Percentiles rank a stretch among this genome's conserved stretches.
These are phyloP conservation scores for Leptothorax acervorum DNA, from an alignment of 2,888 invertebrate genomes.

Conservation along the genomic window DNA sequence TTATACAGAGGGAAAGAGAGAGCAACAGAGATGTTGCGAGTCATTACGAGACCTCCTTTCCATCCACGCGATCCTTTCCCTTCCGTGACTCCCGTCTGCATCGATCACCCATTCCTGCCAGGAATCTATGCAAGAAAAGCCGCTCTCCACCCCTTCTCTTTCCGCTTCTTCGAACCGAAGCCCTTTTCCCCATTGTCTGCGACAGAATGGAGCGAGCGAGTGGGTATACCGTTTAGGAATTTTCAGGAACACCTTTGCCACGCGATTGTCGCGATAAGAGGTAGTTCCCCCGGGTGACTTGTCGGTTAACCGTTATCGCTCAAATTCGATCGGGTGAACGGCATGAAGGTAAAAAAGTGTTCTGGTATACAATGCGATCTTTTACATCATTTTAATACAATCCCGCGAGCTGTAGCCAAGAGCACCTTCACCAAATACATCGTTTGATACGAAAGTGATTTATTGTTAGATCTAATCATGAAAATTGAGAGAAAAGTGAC, in stretches of 20 bases:
- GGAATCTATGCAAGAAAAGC: conserved; percentile 48
- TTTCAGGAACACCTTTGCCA: conserved; percentile 24
- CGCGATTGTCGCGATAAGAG: conserved; percentile 14
- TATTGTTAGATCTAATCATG: conserved; percentile 10
- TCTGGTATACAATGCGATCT: conserved; percentile 1
- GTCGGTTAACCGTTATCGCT: conserved; percentile 18
- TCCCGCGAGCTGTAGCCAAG: neutral
- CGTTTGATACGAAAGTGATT: conserved; percentile 18
- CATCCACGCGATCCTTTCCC: conserved; percentile 35
- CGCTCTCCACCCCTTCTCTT: conserved; percentile 34
- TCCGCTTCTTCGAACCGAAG: neutral
- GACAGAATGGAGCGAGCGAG: neutral
- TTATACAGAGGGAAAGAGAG: conserved; percentile 25
- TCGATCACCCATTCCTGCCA: conserved; percentile 46
- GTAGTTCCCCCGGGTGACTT: neutral
- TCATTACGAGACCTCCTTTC: conserved; percentile 67
- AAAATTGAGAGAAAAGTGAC: neutral
- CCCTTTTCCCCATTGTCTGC: conserved; percentile 54
- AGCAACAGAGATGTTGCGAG: conserved; percentile 67
- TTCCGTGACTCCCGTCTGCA: conserved; percentile 58
- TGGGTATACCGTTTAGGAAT: conserved; percentile 25
- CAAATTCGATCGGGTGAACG: neutral
- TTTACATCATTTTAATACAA: conserved; percentile 1
- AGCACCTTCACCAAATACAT: conserved; percentile 19
- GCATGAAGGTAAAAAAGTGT: neutral